Evolutionary conservation across 2,797 vertebrate species (phyloP), one percentile per base, ranked within the genome.

Genomic region (Oophaga sylvatica): DNA sequence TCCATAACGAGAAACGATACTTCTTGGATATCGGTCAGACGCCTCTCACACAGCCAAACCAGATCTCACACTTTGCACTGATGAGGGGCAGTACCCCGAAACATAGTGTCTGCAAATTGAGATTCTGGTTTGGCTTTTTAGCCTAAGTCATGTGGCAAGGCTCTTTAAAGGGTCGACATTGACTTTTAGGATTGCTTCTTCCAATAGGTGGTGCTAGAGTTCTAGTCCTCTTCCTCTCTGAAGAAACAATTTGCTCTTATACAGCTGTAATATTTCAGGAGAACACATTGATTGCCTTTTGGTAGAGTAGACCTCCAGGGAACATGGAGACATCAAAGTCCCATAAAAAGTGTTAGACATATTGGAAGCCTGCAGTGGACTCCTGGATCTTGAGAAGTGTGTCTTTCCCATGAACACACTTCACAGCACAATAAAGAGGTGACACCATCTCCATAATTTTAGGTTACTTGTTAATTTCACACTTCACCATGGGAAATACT

Each of bases 371-470:
- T 35, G 20, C 1, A 12, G 20, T 41, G 60, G 7, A 31, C 6
- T 29, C 17, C 70, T 65, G 26, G 22, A 57, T 19, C 19, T 7
- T 0, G 5, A 48, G 57, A 79, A 86, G 84, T 68, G 85, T 80
- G 65, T n/a, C 65, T 86, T 81, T 81, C 53, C 65, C 85, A 29
- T 12, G 65, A 26, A 29, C 85, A 71, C 77, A 86, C 85, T 86
- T 81, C 35, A 15, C 31, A 26, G 45, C 57, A 62, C 70, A 59
- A 26, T 84, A 48, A 59, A 75, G 70, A 84, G 82, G 70, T 75
- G 82, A 76, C 53, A 59, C 70, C 10, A 19, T 16, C 56, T 19
- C 70, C 57, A 84, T 75, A 62, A 84, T 84, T 84, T 45, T 20
- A 75, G n/a, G 12, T 17, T 75, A 19, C 70, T 84, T 60, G 70